These are phyloP conservation scores for Myopa testacea DNA, from an alignment of 2,888 invertebrate genomes.

Conservation along the genomic window DNA sequence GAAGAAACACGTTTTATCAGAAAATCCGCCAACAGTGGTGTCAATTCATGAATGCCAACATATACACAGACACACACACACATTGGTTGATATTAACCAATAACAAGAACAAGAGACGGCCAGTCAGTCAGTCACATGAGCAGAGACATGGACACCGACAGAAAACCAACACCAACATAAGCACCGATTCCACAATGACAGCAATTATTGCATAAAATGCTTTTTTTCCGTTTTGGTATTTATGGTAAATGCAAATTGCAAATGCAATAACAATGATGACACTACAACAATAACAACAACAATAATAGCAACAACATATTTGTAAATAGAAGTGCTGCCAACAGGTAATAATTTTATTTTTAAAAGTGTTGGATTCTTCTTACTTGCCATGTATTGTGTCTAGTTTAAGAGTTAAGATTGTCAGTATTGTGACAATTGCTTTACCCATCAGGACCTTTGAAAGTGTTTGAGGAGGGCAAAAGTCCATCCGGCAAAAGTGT, in stretches of 20 bases:
- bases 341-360: background rate
- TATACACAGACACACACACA: background rate
- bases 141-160: background rate
- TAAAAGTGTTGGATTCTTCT: too few relatives aligned
- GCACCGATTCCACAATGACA: background rate
- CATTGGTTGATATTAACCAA: background rate
- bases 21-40: slow-evolving; percentile 18
- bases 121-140: background rate
- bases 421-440: background rate
- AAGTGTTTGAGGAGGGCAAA: too few relatives aligned
- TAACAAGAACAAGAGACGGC: background rate
- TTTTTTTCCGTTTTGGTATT: background rate
- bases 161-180: too few relatives aligned
- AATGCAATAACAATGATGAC: slow-evolving; percentile 24
- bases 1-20: slow-evolving; percentile 23
- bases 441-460: too few relatives aligned
- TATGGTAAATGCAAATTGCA: background rate
- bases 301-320: slow-evolving; percentile 1
- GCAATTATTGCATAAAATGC: slow-evolving; percentile 28
- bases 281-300: slow-evolving; percentile 12
- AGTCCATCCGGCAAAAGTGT: too few relatives aligned
- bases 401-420: background rate
- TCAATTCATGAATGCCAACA: background rate
- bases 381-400: background rate
- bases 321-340: background rate